Base-by-base conservation (phyloP, 2,888 invertebrate species). In the Operophtera brumata region DNA sequence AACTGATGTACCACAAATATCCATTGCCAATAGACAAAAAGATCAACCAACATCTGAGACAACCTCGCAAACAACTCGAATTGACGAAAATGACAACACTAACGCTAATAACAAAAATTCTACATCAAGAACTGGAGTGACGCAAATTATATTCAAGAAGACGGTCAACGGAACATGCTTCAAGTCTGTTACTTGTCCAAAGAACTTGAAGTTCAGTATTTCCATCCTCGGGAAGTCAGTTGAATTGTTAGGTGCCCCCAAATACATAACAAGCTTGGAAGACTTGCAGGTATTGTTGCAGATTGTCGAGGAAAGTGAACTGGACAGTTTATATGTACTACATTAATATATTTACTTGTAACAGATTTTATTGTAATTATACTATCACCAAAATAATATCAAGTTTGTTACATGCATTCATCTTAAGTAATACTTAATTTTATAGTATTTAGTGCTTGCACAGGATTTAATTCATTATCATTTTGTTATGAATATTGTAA, bases 181-280 rank as follows among this genome's bases (percentile, higher is more conserved):
- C 9, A 86, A 85, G 65, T 78, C 80, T 52, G 89, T 91, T 20
- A 85, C 80, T 57, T 90, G 87, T 66, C 82, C 84, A 30, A 86
- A 83, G 70, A 86, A 82, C 71, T 77, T 91, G 55, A 84, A 84
- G 64, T 91, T 87, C 70, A 82, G 65, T 58, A 77, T 91, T 63
- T 83, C 84, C 62, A 70, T 91, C 53, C 77, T 83, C 53, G 86
- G 82, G 9, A 87, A 86, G 65, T 67, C 81, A 58, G 82, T 90
- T 45, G 83, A 90, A 64, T 80, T 91, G 61, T 65, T 90, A 57
- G 91, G 90, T 57, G 91, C 91, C 54, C 91, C 91, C n/a, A 84
- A 85, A 67, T 78, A 74, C 67, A 84, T 91, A 62, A 78, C 83
- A 57, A 86, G 78, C 70, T 71, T 86, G 72, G 89, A 86, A 64